Evolutionary conservation across 2,113 vertebrate genomes (phyloP).

Genomic region (Trochalopteron elliotii): DNA sequence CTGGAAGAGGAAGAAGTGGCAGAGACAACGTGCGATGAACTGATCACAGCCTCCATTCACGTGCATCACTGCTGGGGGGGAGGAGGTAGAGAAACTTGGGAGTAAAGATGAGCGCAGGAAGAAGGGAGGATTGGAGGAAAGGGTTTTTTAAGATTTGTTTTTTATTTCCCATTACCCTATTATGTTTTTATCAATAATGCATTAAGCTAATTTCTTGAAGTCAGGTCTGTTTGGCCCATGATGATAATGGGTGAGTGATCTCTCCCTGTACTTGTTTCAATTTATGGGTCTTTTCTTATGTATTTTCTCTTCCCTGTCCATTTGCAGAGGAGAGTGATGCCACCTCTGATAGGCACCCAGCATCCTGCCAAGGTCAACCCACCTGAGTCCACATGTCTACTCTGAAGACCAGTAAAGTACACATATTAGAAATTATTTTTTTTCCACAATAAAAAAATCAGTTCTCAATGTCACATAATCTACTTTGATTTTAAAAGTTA

Average conservation of each 20-base stretch:
- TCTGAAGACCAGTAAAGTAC: neutral
- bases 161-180: neutral
- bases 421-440: neutral
- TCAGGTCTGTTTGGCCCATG: accelerated
- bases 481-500: neutral
- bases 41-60: neutral
- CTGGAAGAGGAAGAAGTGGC: neutral
- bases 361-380: neutral
- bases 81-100: accelerated
- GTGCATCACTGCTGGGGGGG: neutral
- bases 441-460: neutral
- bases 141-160: neutral
- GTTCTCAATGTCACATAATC: neutral
- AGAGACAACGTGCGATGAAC: neutral
- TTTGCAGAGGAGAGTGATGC: neutral
- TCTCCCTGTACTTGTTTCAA: neutral
- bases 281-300: neutral
- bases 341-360: accelerated
- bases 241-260: neutral
- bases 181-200: neutral
- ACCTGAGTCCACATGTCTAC: neutral
- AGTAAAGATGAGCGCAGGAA: neutral
- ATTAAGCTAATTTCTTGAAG: neutral
- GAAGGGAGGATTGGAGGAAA: neutral
- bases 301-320: neutral